Base-by-base conservation (phyloP, 2,113 vertebrate genomes). In the Uria lomvia region DNA sequence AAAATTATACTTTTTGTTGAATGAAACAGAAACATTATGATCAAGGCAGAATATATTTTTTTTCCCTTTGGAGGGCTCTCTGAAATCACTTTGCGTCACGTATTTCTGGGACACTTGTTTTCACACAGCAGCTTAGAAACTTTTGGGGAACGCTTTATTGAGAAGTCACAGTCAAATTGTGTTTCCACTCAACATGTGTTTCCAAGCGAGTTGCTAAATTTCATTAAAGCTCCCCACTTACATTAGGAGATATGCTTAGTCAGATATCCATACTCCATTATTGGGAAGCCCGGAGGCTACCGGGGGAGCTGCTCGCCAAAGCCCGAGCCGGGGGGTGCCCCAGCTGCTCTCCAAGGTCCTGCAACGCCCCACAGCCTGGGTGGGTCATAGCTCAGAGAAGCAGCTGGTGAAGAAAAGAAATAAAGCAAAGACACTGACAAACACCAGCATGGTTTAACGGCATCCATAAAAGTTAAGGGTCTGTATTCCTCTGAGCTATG, bases 351-450 rank as follows among this genome's bases (percentile, higher is more conserved):
- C 30, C 1, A 10, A 27, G 29, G 21, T 15, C 9, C 30, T 45
- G 15, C 16, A 43, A 63, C 0, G 1, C 5, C 16, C 32, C 26
- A 22, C 7, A 19, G 6, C 8, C 9, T 1, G 0, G 10, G 11
- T 8, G 3, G 7, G 5, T 7, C 42, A 62, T 3, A 43, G 50
- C 16, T 60, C 7, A 2, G 4, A 60, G 36, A 65, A 43, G 50
- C 11, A 58, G 32, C 3, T 18, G 34, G 14, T 40, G 18, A 91
- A 67, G 62, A 49, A 45, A 67, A 71, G 21, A 24, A 65, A 56
- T 8, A 29, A 36, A 75, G 67, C 42, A 55, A 63, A 85, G 10
- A 27, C 4, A 81, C 29, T 3, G 10, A 74, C 2, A 22, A 67
- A 67, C 26, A 43, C 20, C 45, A 90, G 26, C 23, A 34, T 30